Conservation (phyloP, 2,797 vertebrate genomes). For the Microtus californicus region DNA sequence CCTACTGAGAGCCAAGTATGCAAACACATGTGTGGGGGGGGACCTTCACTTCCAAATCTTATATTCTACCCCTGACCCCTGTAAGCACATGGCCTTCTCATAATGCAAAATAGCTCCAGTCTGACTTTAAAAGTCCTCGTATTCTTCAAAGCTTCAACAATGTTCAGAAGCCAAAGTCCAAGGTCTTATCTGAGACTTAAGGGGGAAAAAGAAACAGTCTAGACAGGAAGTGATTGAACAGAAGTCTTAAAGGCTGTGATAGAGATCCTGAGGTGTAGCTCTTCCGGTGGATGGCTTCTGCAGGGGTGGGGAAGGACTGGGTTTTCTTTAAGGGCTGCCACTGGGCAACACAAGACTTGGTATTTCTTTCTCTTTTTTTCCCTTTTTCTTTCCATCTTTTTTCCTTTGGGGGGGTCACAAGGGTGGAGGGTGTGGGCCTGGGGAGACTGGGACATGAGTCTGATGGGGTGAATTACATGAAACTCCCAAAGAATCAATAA, state of each 20-base stretch:
- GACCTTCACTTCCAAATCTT: neutral
- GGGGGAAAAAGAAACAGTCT: neutral
- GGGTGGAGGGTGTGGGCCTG: neutral
- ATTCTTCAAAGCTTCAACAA: neutral
- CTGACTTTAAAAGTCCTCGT: neutral
- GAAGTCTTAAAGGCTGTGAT: neutral
- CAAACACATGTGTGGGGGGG: neutral
- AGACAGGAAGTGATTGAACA: neutral
- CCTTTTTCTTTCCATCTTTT: neutral
- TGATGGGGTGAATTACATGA: neutral
- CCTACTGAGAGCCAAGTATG: neutral
- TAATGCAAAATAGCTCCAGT: neutral
- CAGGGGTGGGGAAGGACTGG: neutral
- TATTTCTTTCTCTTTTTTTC: neutral
- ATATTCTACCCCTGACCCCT: neutral
- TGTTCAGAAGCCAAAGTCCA: neutral
- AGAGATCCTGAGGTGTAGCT: neutral
- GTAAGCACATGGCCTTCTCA: neutral
- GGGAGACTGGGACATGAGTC: neutral
- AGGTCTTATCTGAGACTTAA: neutral
- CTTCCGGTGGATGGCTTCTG: neutral
- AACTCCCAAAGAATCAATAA: neutral
- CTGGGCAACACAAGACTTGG: neutral
- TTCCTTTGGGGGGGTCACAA: neutral
- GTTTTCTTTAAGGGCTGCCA: neutral